Evolutionary conservation across 2,888 invertebrate species (phyloP).

Genomic region (Callosobruchus maculatus): DNA sequence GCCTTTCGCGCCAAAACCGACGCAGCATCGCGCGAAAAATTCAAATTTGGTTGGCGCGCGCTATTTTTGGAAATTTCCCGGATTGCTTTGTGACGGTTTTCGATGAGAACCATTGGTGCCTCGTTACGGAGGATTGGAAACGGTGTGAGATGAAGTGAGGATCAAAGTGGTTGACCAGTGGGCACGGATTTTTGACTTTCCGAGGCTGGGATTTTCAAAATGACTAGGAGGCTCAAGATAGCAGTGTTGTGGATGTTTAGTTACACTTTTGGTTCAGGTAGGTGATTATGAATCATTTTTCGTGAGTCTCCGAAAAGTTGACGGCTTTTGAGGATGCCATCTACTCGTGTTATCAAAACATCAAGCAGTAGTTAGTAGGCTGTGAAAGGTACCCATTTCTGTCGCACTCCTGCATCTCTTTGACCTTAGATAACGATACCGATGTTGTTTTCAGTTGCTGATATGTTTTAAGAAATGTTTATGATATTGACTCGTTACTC

Average conservation of each 20-base stretch:
- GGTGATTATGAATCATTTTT: neutral
- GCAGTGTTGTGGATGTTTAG: neutral
- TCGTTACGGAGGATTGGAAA: neutral
- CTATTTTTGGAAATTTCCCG: no score
- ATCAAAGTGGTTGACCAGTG: neutral
- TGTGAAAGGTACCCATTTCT: no score
- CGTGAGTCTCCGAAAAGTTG: no score
- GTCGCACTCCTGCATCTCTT: no score
- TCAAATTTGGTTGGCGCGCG: no score
- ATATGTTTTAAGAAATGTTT: no score
- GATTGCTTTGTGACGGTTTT: neutral
- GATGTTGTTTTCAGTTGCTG: no score
- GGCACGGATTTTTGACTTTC: neutral
- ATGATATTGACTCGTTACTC: no score
- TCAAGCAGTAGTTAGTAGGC: no score
- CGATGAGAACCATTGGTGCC: neutral
- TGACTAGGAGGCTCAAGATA: neutral
- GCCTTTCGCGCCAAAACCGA: neutral
- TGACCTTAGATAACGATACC: no score
- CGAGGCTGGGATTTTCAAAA: neutral
- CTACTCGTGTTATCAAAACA: no score
- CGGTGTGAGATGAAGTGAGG: neutral
- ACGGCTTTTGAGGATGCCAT: no score
- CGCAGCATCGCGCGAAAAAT: neutral
- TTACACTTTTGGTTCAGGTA: neutral